Base-by-base conservation (phyloP, 2,797 vertebrate species). In the Arnoldichthys spilopterus region DNA sequence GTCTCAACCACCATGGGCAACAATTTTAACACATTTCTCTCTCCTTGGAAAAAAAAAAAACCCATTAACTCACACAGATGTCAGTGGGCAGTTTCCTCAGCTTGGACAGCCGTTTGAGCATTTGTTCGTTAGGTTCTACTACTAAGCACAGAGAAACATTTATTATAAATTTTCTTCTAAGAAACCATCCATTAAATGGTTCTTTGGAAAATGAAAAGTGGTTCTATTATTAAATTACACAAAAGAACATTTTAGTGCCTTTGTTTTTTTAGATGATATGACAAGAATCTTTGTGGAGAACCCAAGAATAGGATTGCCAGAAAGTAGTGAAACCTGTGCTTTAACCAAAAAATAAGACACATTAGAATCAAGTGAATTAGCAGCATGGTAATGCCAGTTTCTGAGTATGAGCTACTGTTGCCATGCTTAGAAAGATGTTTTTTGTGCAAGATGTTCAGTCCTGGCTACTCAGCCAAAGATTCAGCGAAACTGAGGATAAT, bases 401-500 rank as follows among this genome's bases (percentile, higher is more conserved):
- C 22, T 43, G 28, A 68, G 66, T 26, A 68, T 47, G 34, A 12
- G 15, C 9, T 49, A 11, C 32, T 24, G 1, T 9, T 71, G 24
- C 76, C 32, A 64, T 63, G 69, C 18, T 64, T 18, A 12, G 18
- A 4, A 8, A 68, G 16, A 37, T 5, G 1, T 18, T 32, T 53
- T 24, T 18, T 45, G 40, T 68, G 66, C 45, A 47, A 43, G 43
- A 68, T 47, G 40, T 28, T 47, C 32, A 47, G 64, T 67, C 40
- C 24, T 26, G 64, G 26, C 40, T 26, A 28, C 61, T 68, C 59
- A 62, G 68, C 20, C 13, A 59, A 61, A 61, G 28, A 51, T 77
- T 61, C 43, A 70, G 49, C 26, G 61, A 79, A 66, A 43, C 70
- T 47, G 61, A 34, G 37, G 8, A 79, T 64, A 72, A 78, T 66